phyloP scores from a whole-genome alignment of 2,888 invertebrate species.

The Antheraea assamensis region DNA sequence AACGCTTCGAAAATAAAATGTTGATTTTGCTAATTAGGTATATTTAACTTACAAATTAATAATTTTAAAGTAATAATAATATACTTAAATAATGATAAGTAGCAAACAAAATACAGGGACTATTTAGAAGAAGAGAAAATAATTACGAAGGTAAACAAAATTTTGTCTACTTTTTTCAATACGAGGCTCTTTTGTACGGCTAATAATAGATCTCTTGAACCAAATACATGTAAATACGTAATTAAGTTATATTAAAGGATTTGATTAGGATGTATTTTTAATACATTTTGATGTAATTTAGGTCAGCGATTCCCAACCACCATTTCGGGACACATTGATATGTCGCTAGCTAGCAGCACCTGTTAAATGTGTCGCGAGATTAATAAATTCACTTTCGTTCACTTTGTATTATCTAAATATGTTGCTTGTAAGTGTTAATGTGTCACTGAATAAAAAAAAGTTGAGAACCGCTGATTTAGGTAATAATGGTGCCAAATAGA shows the following conservation, averaged over 20 bases:
- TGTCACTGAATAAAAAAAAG: no score
- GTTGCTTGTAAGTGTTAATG: no score
- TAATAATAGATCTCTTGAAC: constrained; percentile 53
- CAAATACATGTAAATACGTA: constrained; percentile 33
- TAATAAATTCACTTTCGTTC: no score
- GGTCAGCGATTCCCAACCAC: no score
- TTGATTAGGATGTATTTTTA: no score
- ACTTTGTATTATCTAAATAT: no score
- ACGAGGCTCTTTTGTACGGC: constrained; percentile 55
- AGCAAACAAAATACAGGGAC: constrained; percentile 68
- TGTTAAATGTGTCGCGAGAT: no score
- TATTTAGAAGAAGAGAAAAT: constrained; percentile 51
- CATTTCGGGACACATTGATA: no score
- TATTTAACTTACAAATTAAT: neutral
- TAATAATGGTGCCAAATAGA: constrained; percentile 55
- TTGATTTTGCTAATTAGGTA: neutral
- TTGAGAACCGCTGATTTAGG: constrained; percentile 10
- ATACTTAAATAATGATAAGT: constrained; percentile 32
- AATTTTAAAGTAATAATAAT: neutral
- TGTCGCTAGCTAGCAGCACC: no score
- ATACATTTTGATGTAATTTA: no score
- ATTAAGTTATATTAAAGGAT: constrained; percentile 4
- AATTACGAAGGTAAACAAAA: constrained; percentile 5
- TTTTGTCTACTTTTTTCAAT: constrained; percentile 48
- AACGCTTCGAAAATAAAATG: neutral